Base-by-base conservation (phyloP, 2,113 vertebrate genomes). In the Thalassoma bifasciatum region DNA sequence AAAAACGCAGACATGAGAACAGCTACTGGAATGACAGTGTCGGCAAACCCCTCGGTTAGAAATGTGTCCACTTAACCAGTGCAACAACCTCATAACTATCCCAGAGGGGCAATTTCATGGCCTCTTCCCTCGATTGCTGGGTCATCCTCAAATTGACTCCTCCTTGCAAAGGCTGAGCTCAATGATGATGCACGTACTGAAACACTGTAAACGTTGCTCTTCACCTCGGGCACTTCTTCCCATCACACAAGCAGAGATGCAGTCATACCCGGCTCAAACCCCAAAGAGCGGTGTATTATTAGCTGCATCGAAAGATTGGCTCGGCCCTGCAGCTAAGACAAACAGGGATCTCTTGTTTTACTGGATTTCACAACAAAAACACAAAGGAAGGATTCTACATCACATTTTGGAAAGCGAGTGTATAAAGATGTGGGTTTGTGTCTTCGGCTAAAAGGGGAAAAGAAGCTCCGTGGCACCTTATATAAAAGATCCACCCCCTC, bases 401-500 rank as follows among this genome's bases (percentile, higher is more conserved):
- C 57, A 69, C 57, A 69, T 76, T 62, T 71, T 66, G 46, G 54
- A 38, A 61, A 63, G 17, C 30, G 30, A 10, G 21, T 65, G 51
- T 58, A 24, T 37, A 21, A 26, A n/a, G 16, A 12, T 63, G 36
- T 58, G 46, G 59, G 53, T 72, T 66, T 79, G 71, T 65, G 51
- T 66, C 42, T 38, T 11, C 4, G 38, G 72, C 62, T 47, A 22
- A 79, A 72, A 79, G 51, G 53, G 53, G 54, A 54, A 26, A 72
- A 79, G 57, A 58, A 58, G 57, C 74, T 83, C 74, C 76, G 61
- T 82, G 66, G 63, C 64, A 75, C 64, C 60, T 81, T 83, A 86
- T 85, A 90, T 81, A 87, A 87, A 85, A 81, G 77, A 89, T 61
- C 79, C 73, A 62, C 84, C 84, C 60, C 77, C 88, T 72, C 74